A percentile compares a stretch with the other conserved stretches of the same genome.
Evolutionary conservation across 2,888 invertebrate genomes (phyloP).

Genomic region (Sinopyrophorus schimmeli): DNA sequence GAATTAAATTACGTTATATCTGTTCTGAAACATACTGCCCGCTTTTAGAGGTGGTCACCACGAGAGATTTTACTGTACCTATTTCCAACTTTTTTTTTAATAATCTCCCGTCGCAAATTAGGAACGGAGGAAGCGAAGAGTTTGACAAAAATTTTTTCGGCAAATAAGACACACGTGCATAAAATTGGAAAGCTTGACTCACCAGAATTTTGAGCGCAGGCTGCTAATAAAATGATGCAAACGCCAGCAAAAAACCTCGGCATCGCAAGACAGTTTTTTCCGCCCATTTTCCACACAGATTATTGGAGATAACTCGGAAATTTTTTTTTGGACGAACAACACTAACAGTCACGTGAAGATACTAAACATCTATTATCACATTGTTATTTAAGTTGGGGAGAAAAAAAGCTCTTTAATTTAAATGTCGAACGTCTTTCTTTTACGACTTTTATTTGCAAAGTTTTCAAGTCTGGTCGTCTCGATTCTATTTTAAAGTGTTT

Average conservation of each 20-base stretch:
- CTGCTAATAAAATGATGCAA: conserved; percentile 20
- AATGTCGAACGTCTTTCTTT: conserved; percentile 10
- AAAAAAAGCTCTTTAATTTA: conserved; percentile 6
- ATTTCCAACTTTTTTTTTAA: too few species aligned
- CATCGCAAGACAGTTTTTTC: conserved; percentile 14
- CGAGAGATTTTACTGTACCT: too few species aligned
- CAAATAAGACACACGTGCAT: conserved; percentile 11
- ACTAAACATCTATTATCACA: conserved; percentile 14
- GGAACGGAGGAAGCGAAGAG: too few species aligned
- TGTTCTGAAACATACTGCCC: too few species aligned
- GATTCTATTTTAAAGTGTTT: conserved; percentile 26
- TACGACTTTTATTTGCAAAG: conserved; percentile 20
- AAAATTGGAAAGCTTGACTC: conserved; percentile 21
- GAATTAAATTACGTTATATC: too few species aligned
- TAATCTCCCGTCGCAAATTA: too few species aligned
- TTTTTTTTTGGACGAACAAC: conserved; percentile 1
- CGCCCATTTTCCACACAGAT: conserved; percentile 17
- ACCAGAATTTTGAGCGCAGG: conserved; percentile 24
- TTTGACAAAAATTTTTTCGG: too few species aligned
- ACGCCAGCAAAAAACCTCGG: conserved; percentile 20
- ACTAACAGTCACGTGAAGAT: conserved; percentile 7
- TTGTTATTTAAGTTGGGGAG: conserved; percentile 9
- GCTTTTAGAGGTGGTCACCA: too few species aligned
- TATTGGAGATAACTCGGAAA: conserved; percentile 13
- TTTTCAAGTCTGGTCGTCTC: conserved; percentile 21